These are phyloP conservation scores for Drosophila flavopinicola DNA, from an alignment of 2,888 invertebrate species.

Conservation along the genomic window DNA sequence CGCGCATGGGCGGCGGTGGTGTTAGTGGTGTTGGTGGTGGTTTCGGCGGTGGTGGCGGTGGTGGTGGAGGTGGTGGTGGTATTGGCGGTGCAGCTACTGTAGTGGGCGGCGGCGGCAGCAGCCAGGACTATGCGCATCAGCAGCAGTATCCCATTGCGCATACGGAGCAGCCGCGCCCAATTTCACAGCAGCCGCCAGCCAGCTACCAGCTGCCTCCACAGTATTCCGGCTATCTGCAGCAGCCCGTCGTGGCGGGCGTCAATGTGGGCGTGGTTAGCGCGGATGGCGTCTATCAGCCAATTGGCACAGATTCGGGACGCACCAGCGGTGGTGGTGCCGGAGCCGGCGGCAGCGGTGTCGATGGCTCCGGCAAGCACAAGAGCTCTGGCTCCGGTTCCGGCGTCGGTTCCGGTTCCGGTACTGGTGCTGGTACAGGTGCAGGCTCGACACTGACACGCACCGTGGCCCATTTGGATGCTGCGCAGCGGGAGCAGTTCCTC, in stretches of 20 bases:
- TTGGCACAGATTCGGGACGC: constrained; percentile 69
- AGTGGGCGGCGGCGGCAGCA: constrained; percentile 73
- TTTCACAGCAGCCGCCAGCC: constrained; percentile 71
- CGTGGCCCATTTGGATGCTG: constrained; percentile 83
- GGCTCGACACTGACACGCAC: constrained; percentile 82
- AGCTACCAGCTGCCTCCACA: constrained; percentile 80
- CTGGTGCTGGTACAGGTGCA: constrained; percentile 36
- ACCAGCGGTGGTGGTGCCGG: constrained; percentile 50
- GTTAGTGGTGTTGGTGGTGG: constrained; percentile 60
- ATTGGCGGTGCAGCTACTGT: constrained; percentile 60
- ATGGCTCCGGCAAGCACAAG: constrained; percentile 60
- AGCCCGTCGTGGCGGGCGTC: constrained; percentile 82
- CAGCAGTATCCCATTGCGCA: constrained; percentile 82
- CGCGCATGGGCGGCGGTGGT: constrained; percentile 80
- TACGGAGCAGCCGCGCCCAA: constrained; percentile 76
- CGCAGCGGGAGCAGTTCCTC: constrained; percentile 84
- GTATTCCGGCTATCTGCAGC: constrained; percentile 81
- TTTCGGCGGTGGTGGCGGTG: constrained; percentile 53
- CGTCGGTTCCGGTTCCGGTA: constrained; percentile 10
- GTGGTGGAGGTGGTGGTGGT: constrained; percentile 56
- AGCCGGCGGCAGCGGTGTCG: constrained; percentile 24
- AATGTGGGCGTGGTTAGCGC: constrained; percentile 82
- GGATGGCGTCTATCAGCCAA: constrained; percentile 79
- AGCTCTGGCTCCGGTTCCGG: constrained; percentile 56
- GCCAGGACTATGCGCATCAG: constrained; percentile 82